Evolutionary conservation across 2,113 vertebrate species (phyloP).

Genomic region (Rhabdomys dilectus): DNA sequence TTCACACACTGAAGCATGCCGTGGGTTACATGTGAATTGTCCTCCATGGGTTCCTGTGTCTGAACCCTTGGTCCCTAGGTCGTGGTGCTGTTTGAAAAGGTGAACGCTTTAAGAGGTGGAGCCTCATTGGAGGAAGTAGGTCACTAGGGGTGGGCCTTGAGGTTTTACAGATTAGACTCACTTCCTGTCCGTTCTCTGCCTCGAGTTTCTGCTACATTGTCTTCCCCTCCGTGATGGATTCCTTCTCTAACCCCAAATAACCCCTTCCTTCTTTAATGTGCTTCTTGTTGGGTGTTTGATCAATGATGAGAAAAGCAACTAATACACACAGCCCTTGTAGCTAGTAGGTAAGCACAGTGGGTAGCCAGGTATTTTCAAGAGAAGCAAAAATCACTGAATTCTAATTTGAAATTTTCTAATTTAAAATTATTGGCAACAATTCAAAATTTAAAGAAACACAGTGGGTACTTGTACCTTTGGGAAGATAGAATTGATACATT

Average conservation of each 20-base stretch:
- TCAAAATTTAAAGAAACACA: constrained; percentile 10
- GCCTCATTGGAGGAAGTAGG: background rate
- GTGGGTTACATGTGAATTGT: background rate
- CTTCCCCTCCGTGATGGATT: background rate
- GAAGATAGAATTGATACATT: background rate
- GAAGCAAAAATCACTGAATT: constrained; percentile 20
- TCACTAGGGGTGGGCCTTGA: background rate
- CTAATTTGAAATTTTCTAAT: constrained; percentile 46
- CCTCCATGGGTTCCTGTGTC: background rate
- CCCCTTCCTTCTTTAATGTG: background rate
- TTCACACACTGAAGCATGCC: background rate
- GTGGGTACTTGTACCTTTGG: background rate
- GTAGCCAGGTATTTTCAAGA: constrained; percentile 42
- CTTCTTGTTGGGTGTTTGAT: background rate
- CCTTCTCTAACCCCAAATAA: background rate
- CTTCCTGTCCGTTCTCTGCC: background rate
- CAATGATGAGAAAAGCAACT: background rate
- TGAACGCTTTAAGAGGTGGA: background rate
- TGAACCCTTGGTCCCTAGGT: background rate
- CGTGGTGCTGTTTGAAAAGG: background rate
- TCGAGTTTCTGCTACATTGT: background rate
- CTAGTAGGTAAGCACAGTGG: background rate
- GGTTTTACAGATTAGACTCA: background rate
- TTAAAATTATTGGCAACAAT: constrained; percentile 36
- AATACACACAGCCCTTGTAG: background rate